Evolutionary conservation across 2,888 invertebrate species (phyloP), one percentile per base, ranked within the genome.

Genomic region (Diplolepis rosae): DNA sequence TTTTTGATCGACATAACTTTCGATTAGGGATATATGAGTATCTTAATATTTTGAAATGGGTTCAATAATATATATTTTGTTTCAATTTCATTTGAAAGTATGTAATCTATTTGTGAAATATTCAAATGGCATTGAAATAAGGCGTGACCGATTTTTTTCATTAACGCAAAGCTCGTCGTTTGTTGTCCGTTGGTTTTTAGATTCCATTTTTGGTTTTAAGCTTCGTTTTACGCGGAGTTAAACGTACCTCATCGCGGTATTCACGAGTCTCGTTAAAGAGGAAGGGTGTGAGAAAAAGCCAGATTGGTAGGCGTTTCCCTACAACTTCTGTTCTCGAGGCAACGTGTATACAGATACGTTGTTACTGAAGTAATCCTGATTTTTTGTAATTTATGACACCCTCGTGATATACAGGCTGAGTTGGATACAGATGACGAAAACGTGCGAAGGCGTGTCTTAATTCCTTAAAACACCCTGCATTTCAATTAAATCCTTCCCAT

Each of bases 221-320:
- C 82, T 81, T 80, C 78, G 79, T 83, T 75, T 68, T 66, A 74
- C 65, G 66, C 50, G 70, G 71, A 77, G 75, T 77, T 75, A 77
- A 75, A 77, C 69, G 72, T 56, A 56, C 71, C 72, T 73, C 74
- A 70, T 77, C 74, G 75, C 65, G 54, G 70, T 74, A 71, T 74
- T 73, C 72, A 66, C 73, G 65, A 66, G 66, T 69, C 68, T 65
- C 71, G 15, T 45, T 15, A 28, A 42, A 42, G 61, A 68, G 56
- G 42, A 65, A 48, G 65, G 52, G 56, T 28, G 65, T 35, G 65
- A 73, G 73, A 72, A 71, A 68, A 68, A 66, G 76, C 79, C 83
- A 87, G 87, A 87, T 87, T 87, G 84, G 87, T 87, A 87, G 87
- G 87, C 87, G 87, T 83, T 83, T 80, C 86, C 83, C 61, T 32